Percentiles rank a stretch among this genome's conserved stretches.
Evolutionary conservation across 2,113 vertebrate genomes (phyloP).

Genomic region (Urocynchramus pylzowi): DNA sequence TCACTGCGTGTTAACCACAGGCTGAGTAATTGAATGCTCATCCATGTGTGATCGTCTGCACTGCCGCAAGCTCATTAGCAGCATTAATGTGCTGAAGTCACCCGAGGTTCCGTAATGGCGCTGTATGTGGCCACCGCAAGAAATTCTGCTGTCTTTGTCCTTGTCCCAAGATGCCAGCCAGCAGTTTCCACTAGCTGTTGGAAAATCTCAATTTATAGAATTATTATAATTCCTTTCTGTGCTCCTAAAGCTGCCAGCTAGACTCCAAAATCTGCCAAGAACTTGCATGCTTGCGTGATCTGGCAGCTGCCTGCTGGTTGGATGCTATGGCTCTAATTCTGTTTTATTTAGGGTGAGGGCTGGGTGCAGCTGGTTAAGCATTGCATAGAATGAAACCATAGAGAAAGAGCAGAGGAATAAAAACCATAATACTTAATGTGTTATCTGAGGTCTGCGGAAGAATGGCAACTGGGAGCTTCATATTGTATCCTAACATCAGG

Average conservation of each 20-base stretch:
- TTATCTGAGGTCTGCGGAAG: neutral
- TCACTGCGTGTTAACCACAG: neutral
- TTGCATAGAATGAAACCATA: neutral
- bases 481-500: neutral
- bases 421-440: neutral
- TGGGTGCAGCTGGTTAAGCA: neutral
- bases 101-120: accelerated
- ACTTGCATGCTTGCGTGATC: neutral
- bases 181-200: neutral
- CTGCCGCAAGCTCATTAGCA: neutral
- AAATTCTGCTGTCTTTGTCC: neutral
- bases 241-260: neutral
- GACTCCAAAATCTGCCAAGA: neutral
- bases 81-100: neutral
- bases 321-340: neutral
- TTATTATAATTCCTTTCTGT: neutral
- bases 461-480: accelerated
- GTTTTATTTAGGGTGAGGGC: neutral
- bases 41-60: neutral
- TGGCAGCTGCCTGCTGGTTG: neutral
- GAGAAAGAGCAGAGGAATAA: neutral
- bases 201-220: neutral
- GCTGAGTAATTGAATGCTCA: constrained; percentile 32
- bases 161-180: neutral
- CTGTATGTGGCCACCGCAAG: neutral